phyloP scores from a whole-genome alignment of 2,113 vertebrate genomes.

The Poeciliopsis prolifica region DNA sequence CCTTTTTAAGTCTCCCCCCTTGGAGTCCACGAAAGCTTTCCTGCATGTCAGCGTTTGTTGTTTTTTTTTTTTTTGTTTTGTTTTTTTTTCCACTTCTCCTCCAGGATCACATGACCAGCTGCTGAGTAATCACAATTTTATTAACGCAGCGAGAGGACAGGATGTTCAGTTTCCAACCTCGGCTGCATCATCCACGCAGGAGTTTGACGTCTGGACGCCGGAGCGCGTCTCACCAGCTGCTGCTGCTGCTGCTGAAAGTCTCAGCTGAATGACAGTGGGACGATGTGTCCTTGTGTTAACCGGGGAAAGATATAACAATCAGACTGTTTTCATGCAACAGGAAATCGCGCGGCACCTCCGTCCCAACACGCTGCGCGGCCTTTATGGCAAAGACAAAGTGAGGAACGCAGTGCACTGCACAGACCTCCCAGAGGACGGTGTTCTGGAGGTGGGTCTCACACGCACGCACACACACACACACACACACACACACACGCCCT shows the following conservation, averaged over 20 bases:
- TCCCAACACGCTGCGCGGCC: slow-evolving; percentile 86
- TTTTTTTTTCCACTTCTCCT: slow-evolving; percentile 34
- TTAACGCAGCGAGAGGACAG: slow-evolving; percentile 35
- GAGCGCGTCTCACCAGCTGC: neutral
- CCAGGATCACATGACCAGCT: slow-evolving; percentile 50
- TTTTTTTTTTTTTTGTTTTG: no score
- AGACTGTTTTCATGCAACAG: slow-evolving; percentile 71
- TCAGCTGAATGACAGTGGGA: neutral
- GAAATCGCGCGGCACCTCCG: slow-evolving; percentile 90
- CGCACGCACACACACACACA: neutral
- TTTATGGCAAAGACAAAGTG: slow-evolving; percentile 89
- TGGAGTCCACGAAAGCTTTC: slow-evolving; percentile 10
- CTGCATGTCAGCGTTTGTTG: neutral
- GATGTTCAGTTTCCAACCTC: slow-evolving; percentile 33
- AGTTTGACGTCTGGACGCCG: neutral
- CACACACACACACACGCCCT: slow-evolving; percentile 4
- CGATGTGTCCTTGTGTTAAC: neutral
- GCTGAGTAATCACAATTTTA: slow-evolving; percentile 53
- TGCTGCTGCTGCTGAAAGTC: neutral
- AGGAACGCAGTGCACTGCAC: slow-evolving; percentile 95
- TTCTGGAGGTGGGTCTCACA: slow-evolving; percentile 86
- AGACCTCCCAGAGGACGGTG: slow-evolving; percentile 90
- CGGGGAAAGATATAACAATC: neutral
- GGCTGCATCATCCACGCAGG: neutral
- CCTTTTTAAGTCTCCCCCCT: neutral